These are phyloP conservation scores for Plagodis dolabraria DNA, from an alignment of 2,888 invertebrate species.

Conservation along the genomic window DNA sequence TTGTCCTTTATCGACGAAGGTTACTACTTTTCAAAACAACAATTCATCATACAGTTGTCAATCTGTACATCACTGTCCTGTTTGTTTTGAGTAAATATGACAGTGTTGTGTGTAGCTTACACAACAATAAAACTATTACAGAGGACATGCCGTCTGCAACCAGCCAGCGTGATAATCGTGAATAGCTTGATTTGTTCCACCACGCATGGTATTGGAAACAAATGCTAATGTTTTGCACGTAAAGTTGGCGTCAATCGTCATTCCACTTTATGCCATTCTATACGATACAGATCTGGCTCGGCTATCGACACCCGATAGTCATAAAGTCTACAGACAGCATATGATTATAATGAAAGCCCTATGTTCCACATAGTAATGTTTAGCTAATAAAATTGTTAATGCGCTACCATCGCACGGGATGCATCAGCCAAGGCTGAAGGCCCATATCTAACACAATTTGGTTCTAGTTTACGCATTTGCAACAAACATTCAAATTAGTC, in stretches of 20 bases:
- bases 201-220: conserved; percentile 16
- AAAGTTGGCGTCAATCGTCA: conserved; percentile 28
- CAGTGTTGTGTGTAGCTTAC: not conserved
- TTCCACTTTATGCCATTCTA: conserved; percentile 6
- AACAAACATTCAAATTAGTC: too few relatives aligned
- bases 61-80: not conserved
- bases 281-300: conserved; percentile 22
- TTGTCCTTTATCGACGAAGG: too few relatives aligned
- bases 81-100: not conserved
- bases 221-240: conserved; percentile 20
- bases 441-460: conserved; percentile 5
- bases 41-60: too few relatives aligned
- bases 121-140: conserved; percentile 3
- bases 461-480: not conserved
- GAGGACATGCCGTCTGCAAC: not conserved
- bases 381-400: conserved; percentile 24
- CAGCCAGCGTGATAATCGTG: conserved; percentile 18
- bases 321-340: conserved; percentile 27
- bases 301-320: conserved; percentile 24
- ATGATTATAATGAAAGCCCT: conserved; percentile 35
- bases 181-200: conserved; percentile 28
- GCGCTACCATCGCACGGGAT: conserved; percentile 17
- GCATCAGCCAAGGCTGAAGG: conserved; percentile 13
- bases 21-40: too few relatives aligned
- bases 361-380: conserved; percentile 30